These are phyloP conservation scores for Rhysida immarginata DNA, from an alignment of 1,140 invertebrate species.

Conservation along the genomic window DNA sequence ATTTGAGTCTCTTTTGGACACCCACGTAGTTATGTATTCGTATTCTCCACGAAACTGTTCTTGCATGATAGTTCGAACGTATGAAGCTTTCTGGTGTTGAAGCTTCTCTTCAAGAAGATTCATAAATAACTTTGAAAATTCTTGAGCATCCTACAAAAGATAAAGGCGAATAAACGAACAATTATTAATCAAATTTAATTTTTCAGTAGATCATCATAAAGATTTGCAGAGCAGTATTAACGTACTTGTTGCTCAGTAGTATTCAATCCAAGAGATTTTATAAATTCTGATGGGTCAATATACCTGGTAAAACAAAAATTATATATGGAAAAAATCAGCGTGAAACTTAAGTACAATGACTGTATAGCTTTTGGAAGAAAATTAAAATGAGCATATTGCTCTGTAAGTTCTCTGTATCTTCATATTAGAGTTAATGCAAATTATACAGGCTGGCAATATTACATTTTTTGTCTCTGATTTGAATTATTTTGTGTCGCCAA, in stretches of 20 bases:
- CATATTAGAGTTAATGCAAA: too few species aligned
- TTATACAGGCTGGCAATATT: too few species aligned
- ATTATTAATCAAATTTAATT: too few species aligned
- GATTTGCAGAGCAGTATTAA: neutral
- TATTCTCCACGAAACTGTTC: constrained; percentile 46
- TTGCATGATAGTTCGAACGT: constrained; percentile 38
- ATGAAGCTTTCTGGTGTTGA: constrained; percentile 28
- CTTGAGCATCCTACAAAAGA: constrained; percentile 45
- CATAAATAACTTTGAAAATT: constrained; percentile 53
- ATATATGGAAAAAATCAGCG: neutral
- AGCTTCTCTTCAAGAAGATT: constrained; percentile 41
- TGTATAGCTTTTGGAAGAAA: neutral
- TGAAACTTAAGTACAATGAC: neutral
- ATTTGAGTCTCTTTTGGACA: too few species aligned
- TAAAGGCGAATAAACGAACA: neutral
- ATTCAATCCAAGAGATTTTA: constrained; percentile 44
- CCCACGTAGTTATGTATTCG: constrained; percentile 45
- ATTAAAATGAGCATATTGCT: neutral
- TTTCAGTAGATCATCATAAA: neutral
- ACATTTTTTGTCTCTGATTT: too few species aligned
- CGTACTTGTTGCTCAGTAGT: constrained; percentile 33
- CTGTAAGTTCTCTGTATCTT: neutral
- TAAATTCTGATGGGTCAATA: constrained; percentile 8
- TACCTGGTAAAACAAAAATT: constrained; percentile 7
- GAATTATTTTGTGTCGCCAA: too few species aligned